Conservation (phyloP, 2,113 vertebrate genomes). For the Xiphophorus couchianus region DNA sequence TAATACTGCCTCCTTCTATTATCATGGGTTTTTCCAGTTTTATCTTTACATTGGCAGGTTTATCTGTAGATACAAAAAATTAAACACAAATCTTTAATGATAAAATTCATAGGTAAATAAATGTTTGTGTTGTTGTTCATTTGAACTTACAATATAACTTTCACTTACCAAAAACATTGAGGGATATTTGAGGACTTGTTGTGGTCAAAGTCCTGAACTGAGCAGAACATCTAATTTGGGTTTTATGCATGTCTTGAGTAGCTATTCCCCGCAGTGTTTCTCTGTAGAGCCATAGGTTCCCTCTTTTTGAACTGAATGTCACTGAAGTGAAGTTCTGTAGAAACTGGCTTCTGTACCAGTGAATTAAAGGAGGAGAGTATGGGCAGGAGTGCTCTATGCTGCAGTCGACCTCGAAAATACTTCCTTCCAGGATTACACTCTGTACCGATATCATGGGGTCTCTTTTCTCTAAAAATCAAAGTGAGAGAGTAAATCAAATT, state of each 20-base stretch:
- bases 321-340: background rate
- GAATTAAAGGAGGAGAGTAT: conserved; percentile 36
- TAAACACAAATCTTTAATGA: background rate
- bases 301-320: fast-evolving
- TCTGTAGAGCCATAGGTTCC: conserved; percentile 22
- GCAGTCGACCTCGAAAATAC: conserved; percentile 35
- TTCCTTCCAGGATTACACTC: conserved; percentile 21
- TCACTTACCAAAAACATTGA: conserved; percentile 55
- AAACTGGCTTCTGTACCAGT: conserved; percentile 7
- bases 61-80: conserved; percentile 31
- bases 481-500: too few relatives aligned
- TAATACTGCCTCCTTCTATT: conserved; percentile 23
- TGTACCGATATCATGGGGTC: background rate
- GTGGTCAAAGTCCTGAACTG: conserved; percentile 2
- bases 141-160: background rate
- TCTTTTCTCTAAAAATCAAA: conserved; percentile 31
- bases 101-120: too few relatives aligned
- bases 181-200: background rate
- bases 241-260: conserved; percentile 26
- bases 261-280: background rate
- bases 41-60: conserved; percentile 44
- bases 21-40: background rate
- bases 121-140: too few relatives aligned
- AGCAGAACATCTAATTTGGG: conserved; percentile 31
- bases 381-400: conserved; percentile 47